Conservation (phyloP, 2,888 invertebrate genomes). For the Dasypogon diadema region DNA sequence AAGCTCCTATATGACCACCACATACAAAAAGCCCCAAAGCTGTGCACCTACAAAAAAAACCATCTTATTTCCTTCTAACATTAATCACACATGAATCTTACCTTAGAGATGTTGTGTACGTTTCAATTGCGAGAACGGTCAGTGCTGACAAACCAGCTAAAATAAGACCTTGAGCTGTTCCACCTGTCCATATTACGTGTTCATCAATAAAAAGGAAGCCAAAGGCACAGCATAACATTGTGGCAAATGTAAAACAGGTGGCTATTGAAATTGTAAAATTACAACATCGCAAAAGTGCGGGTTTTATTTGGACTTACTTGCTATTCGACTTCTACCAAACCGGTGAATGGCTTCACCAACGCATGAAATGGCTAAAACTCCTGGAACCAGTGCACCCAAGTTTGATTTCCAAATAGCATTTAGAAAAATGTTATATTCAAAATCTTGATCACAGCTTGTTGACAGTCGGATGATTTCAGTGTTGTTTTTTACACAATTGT, state of each 20-base stretch:
- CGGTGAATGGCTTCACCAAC: slow-evolving; percentile 57
- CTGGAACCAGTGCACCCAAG: slow-evolving; percentile 57
- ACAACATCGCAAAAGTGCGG: background rate
- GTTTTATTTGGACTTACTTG: slow-evolving; percentile 55
- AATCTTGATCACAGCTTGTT: slow-evolving; percentile 67
- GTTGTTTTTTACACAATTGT: slow-evolving; percentile 70
- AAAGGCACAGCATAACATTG: slow-evolving; percentile 57
- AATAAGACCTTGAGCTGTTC: slow-evolving; percentile 58
- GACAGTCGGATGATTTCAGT: slow-evolving; percentile 70
- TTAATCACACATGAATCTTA: too few species aligned
- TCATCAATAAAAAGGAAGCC: slow-evolving; percentile 57
- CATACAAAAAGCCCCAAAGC: slow-evolving; percentile 58
- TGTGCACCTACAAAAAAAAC: slow-evolving; percentile 56
- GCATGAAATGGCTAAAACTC: slow-evolving; percentile 53
- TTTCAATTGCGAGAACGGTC: slow-evolving; percentile 57
- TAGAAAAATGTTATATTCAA: slow-evolving; percentile 60
- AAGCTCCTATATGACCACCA: slow-evolving; percentile 57
- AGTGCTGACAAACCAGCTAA: slow-evolving; percentile 57
- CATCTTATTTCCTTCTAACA: background rate
- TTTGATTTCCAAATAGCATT: slow-evolving; percentile 57
- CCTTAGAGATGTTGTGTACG: slow-evolving; percentile 58
- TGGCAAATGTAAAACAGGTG: slow-evolving; percentile 56
- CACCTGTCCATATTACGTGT: slow-evolving; percentile 58
- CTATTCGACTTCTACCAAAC: slow-evolving; percentile 57
- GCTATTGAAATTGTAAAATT: slow-evolving; percentile 50